These are phyloP conservation scores for Guaruba guarouba DNA, from an alignment of 2,113 vertebrate genomes.

Conservation along the genomic window DNA sequence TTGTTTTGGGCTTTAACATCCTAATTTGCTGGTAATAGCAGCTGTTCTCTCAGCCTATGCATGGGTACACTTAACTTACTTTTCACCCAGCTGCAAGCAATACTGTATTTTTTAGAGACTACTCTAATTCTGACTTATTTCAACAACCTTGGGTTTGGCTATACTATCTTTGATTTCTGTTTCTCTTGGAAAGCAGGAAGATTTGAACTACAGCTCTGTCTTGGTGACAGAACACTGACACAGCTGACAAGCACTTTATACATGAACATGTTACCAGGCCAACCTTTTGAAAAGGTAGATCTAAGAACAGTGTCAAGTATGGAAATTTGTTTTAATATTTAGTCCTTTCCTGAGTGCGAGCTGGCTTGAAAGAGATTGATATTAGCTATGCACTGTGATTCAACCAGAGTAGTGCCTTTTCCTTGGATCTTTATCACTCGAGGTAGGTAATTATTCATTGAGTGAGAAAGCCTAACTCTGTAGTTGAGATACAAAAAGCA, in stretches of 20 bases:
- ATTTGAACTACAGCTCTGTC: not conserved
- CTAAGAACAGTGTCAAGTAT: not conserved
- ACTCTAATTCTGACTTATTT: not conserved
- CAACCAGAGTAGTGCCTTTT: not conserved
- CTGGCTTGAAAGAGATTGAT: not conserved
- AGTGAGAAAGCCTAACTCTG: not conserved
- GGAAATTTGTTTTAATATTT: slow-evolving; percentile 40
- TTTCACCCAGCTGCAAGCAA: not conserved
- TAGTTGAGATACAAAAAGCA: not conserved
- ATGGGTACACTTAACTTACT: slow-evolving; percentile 17
- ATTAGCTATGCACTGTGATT: not conserved
- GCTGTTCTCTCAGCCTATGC: not conserved
- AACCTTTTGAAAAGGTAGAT: not conserved
- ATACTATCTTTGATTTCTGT: not conserved
- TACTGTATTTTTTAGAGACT: not conserved
- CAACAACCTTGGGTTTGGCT: not conserved
- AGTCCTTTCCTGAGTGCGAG: not conserved
- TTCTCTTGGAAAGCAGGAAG: not conserved
- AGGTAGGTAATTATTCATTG: not conserved
- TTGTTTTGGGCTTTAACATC: slow-evolving; percentile 25
- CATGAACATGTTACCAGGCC: not conserved
- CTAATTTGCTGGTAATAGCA: slow-evolving; percentile 32
- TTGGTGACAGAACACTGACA: not conserved
- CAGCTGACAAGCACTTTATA: not conserved
- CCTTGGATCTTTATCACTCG: not conserved